phyloP scores from a whole-genome alignment of 2,888 invertebrate genomes.

The Phaedon cochleariae region DNA sequence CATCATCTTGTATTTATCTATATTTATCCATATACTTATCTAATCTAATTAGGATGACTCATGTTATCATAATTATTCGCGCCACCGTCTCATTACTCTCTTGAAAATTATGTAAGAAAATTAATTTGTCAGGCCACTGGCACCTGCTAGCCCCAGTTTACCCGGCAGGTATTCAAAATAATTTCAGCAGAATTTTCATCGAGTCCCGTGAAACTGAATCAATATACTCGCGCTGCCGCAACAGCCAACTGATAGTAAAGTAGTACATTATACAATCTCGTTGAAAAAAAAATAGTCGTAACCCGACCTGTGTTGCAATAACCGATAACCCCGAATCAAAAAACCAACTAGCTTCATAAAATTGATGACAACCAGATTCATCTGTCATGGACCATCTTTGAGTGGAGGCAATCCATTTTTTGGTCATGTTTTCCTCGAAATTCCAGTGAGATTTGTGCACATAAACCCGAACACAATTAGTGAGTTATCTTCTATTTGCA shows the following conservation, averaged over 20 bases:
- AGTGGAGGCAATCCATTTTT: neutral
- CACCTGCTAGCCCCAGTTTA: neutral
- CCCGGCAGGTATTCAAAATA: neutral
- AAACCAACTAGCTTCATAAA: neutral
- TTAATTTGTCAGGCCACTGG: too few species aligned
- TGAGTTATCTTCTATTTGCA: slow-evolving; percentile 8
- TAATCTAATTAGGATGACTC: too few species aligned
- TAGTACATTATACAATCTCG: too few species aligned
- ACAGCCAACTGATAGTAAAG: too few species aligned
- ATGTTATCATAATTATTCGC: too few species aligned
- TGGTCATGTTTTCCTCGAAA: slow-evolving; percentile 6
- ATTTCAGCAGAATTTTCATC: too few species aligned
- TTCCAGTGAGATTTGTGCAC: slow-evolving; percentile 7
- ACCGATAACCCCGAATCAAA: slow-evolving; percentile 6
- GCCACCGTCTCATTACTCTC: too few species aligned
- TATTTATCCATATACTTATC: too few species aligned
- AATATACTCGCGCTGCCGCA: slow-evolving; percentile 7
- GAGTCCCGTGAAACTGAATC: slow-evolving; percentile 3
- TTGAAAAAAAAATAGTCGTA: neutral
- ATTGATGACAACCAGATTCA: slow-evolving; percentile 16
- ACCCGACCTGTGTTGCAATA: neutral
- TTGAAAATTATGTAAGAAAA: too few species aligned
- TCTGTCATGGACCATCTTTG: slow-evolving; percentile 5
- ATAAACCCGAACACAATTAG: too few species aligned
- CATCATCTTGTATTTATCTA: too few species aligned